Evolutionary conservation across 2,113 vertebrate genomes (phyloP).

Genomic region (Phalacrocorax pelagicus): DNA sequence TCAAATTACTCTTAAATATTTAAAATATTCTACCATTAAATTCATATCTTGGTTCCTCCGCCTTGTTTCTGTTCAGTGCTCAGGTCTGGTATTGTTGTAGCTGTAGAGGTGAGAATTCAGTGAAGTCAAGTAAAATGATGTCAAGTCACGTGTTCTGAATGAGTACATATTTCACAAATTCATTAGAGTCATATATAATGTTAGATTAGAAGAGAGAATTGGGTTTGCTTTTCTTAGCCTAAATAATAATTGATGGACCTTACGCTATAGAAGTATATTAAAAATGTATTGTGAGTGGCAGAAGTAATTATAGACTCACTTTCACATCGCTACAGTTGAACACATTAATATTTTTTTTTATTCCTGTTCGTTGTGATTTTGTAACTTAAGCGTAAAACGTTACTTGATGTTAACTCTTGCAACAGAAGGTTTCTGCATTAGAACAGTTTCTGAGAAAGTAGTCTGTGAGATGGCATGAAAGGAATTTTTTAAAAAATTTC

Average conservation of each 20-base stretch:
- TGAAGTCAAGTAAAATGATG: background rate
- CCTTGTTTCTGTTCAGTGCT: background rate
- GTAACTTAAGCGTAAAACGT: background rate
- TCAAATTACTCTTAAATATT: slow-evolving; percentile 38
- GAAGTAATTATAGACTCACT: background rate
- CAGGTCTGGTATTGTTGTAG: background rate
- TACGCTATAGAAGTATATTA: background rate
- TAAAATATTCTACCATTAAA: background rate
- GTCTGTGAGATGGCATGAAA: background rate
- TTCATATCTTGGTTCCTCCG: background rate
- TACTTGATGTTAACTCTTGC: background rate
- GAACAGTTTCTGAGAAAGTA: background rate
- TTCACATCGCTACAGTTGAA: rapidly evolving
- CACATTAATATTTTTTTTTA: background rate
- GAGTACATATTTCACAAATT: background rate
- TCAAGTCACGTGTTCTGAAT: background rate
- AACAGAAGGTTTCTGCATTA: background rate
- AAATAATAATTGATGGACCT: background rate
- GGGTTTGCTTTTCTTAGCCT: background rate
- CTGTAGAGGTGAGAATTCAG: background rate
- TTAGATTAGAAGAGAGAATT: background rate
- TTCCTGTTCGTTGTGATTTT: background rate
- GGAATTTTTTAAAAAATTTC: background rate
- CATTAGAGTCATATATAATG: background rate
- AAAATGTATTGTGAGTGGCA: background rate